Conservation (phyloP, 2,113 vertebrate species). For the Sinocyclocheilus grahami region DNA sequence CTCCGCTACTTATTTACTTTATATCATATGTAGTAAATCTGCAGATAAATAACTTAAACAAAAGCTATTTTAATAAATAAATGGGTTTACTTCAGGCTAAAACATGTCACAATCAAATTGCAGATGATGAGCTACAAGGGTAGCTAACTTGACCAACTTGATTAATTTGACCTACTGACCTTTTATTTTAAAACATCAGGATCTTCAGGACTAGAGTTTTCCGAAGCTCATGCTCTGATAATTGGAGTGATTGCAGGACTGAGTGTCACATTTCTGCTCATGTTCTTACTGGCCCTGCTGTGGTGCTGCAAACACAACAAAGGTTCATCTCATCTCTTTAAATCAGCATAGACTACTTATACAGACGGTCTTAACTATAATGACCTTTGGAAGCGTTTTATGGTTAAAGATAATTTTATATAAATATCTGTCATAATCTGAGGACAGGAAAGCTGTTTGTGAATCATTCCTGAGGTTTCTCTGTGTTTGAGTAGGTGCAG, state of each 20-base stretch:
- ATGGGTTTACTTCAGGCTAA: not conserved
- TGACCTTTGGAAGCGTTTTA: not conserved
- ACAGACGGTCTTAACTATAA: not conserved
- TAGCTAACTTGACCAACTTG: not conserved
- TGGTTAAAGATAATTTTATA: not conserved
- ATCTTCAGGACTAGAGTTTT: not conserved
- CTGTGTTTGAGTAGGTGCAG: not conserved
- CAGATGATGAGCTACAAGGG: not conserved
- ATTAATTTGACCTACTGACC: not conserved
- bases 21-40: not conserved
- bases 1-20: not conserved
- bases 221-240: not conserved
- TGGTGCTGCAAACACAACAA: constrained; percentile 39
- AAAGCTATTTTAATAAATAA: not conserved
- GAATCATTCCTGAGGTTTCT: not conserved
- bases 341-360: not conserved
- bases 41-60: not conserved
- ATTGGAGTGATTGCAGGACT: constrained; percentile 26
- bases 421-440: not conserved
- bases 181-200: too few relatives aligned
- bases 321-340: constrained; percentile 35
- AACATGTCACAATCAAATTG: not conserved
- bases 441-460: not conserved
- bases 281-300: constrained; percentile 41
- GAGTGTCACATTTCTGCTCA: not conserved